Base-by-base conservation (phyloP, 2,888 invertebrate genomes). In the Leptopilina myrica region DNA sequence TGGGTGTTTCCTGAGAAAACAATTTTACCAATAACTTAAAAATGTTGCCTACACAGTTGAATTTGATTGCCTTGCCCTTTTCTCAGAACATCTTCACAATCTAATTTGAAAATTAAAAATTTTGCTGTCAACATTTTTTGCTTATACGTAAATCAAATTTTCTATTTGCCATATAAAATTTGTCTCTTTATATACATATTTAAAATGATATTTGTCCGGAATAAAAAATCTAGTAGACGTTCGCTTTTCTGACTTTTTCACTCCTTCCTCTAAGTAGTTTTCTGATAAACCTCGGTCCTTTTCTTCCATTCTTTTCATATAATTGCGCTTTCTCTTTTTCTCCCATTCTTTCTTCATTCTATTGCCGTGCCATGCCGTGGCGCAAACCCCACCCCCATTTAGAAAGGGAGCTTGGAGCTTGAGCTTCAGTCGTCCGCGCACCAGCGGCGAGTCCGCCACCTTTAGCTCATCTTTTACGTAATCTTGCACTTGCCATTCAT, bases 301-400 rank as follows among this genome's bases (percentile, higher is more conserved):
- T 46, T 67, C 62, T 75, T 40, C 12, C 62, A 59, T 75, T 78
- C 76, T 66, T 64, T 59, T 76, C 15, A 65, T 65, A 59, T 43
- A 46, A 20, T 14, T 56, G 20, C 15, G 40, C 6, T 49, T 46
- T 56, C 67, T 46, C 67, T 46, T n/a, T 43, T 40, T 11, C n/a
- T 43, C 26, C 14, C 49, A 56, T 12, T 79, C 49, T 43, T n/a
- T 64, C 26, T 46, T 46, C 40, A 20, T 64, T 49, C 14, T 43
- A 33, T 43, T n/a, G n/a, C 62, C 62, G 62, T 62, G 62, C 62
- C 62, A 62, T 62, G 62, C 62, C 20, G 59, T 62, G 62, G 62
- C 15, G 73, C 46, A 76, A 62, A 64, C 64, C 20, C 46, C 43
- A 53, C 43, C n/a, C 15, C 67, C 11, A n/a, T 62, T 33, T 12